Evolutionary conservation across 2,888 invertebrate genomes (phyloP).

Genomic region (Morpho deidamia): DNA sequence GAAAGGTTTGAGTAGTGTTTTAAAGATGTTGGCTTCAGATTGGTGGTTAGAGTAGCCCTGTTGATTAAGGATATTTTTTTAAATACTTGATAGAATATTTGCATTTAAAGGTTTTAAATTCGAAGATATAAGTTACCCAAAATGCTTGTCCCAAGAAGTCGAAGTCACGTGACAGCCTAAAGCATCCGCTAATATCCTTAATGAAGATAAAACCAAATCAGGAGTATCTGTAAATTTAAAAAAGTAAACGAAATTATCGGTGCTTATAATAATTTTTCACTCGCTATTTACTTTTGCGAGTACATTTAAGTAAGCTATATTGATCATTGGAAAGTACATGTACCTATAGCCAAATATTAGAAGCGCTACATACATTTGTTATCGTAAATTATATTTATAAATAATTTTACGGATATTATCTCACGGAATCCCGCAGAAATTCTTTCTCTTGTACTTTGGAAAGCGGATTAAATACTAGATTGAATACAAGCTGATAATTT

Average conservation of each 20-base stretch:
- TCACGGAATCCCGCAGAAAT: too few species aligned
- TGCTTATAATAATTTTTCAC: too few species aligned
- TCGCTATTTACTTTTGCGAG: too few species aligned
- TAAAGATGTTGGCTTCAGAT: constrained; percentile 52
- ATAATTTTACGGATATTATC: too few species aligned
- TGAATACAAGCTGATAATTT: too few species aligned
- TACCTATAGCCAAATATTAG: too few species aligned
- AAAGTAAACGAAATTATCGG: not conserved
- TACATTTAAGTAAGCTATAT: too few species aligned
- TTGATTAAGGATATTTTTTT: not conserved
- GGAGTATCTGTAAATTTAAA: constrained; percentile 77
- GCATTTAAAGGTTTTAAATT: not conserved
- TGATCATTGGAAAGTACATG: too few species aligned
- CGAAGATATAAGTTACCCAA: constrained; percentile 44
- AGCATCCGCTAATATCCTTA: constrained; percentile 87
- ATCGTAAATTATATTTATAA: too few species aligned
- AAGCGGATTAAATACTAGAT: too few species aligned
- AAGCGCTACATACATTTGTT: too few species aligned
- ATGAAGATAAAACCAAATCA: constrained; percentile 82
- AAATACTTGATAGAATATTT: not conserved
- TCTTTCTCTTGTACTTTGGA: too few species aligned
- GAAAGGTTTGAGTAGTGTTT: constrained; percentile 61
- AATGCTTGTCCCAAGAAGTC: constrained; percentile 88
- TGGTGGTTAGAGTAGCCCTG: constrained; percentile 60
- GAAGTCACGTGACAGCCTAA: constrained; percentile 87